A percentile compares a stretch with the other conserved stretches of the same genome.
These are phyloP conservation scores for Aramus guarauna DNA, from an alignment of 2,113 vertebrate genomes.

Conservation along the genomic window DNA sequence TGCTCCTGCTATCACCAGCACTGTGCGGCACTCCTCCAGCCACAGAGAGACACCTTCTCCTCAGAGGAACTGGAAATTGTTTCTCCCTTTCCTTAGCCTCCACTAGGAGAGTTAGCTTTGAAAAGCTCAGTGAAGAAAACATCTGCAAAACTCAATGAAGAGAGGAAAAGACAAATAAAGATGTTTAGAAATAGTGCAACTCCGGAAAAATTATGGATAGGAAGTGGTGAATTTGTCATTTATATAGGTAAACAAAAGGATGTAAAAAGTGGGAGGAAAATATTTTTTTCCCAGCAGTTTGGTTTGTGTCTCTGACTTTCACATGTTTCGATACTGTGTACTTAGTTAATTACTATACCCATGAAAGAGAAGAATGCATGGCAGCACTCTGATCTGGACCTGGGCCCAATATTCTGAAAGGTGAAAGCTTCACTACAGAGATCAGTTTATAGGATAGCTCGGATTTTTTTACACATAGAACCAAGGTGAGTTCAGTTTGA, in stretches of 20 bases:
- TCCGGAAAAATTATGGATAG: neutral
- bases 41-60: neutral
- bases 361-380: neutral
- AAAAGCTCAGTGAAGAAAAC: neutral
- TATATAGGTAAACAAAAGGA: neutral
- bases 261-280: neutral
- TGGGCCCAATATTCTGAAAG: neutral
- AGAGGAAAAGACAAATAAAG: neutral
- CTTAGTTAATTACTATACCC: neutral
- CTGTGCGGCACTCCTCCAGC: neutral
- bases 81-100: neutral
- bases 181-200: neutral
- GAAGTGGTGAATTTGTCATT: neutral
- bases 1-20: neutral
- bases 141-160: neutral
- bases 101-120: neutral
- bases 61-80: neutral
- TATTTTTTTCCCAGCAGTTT: fast-evolving
- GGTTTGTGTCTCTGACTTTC: neutral
- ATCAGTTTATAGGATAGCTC: neutral
- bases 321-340: neutral
- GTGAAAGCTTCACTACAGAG: neutral
- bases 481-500: neutral
- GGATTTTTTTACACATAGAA: neutral
- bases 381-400: neutral